phyloP scores from a whole-genome alignment of 2,888 invertebrate genomes.

The Tethea ocularis region DNA sequence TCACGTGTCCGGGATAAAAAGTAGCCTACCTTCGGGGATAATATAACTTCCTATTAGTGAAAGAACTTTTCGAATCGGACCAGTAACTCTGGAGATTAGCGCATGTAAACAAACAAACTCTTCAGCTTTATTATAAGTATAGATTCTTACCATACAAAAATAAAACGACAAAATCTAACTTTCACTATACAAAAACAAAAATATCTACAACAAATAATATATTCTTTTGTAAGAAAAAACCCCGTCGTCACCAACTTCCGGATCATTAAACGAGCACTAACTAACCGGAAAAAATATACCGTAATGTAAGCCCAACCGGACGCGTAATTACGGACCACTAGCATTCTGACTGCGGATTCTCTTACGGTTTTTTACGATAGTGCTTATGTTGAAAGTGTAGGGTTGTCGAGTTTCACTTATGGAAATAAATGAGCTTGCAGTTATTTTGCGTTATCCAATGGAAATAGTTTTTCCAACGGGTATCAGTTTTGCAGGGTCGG shows the following conservation, averaged over 20 bases:
- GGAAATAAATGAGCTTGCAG: background rate
- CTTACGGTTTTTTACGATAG: background rate
- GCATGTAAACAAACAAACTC: too few species aligned
- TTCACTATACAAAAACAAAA: background rate
- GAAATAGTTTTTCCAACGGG: too few species aligned
- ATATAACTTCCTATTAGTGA: too few species aligned
- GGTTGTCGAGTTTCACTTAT: background rate
- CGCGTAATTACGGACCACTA: constrained; percentile 3
- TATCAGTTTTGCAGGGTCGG: too few species aligned
- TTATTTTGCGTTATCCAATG: too few species aligned
- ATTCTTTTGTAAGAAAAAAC: constrained; percentile 4
- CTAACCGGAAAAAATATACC: constrained; percentile 5
- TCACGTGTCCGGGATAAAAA: too few species aligned
- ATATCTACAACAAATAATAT: background rate
- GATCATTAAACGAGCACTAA: constrained; percentile 5
- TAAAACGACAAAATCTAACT: too few species aligned
- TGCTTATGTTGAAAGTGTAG: background rate
- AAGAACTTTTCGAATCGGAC: too few species aligned
- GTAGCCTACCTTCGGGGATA: too few species aligned
- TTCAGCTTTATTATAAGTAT: too few species aligned
- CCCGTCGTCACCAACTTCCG: background rate
- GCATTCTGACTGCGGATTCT: constrained; percentile 1
- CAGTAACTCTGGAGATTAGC: too few species aligned
- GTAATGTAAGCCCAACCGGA: constrained; percentile 4
- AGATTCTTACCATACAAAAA: too few species aligned